Evolutionary conservation across 2,888 invertebrate species (phyloP), one percentile per base, ranked within the genome.

Genomic region (Matsumyia berberina): DNA sequence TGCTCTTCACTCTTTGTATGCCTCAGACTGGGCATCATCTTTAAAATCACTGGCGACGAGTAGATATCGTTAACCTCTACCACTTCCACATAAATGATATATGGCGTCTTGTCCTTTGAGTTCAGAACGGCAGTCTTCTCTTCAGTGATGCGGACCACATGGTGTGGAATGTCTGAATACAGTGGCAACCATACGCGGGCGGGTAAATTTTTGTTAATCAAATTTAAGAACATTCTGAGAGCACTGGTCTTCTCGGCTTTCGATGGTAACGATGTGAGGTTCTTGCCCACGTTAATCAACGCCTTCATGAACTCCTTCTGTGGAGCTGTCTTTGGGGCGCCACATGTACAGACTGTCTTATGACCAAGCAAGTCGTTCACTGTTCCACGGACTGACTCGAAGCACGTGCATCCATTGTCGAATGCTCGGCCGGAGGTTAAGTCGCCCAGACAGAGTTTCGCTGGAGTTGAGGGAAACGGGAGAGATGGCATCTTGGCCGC

Each of bases 121-220:
- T 99, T 99, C 87, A 99, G 95, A 69, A 99, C 99, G 64, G 99
- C 99, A 83, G 98, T 98, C 87, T 98, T 97, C 89, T 98, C 97
- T 79, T 98, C 98, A 49, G 99, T 99, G 92, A 99, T 98, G 92
- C 99, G 94, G 58, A 99, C 96, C 88, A 99, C 96, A 90, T 98
- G 96, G 93, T 99, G 99, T 62, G 97, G 95, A 88, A 93, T 93
- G 88, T 94, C 93, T 87, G 95, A 95, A 91, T 97, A 96, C 55
- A 99, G 93, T 11, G 99, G 99, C 88, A 99, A 93, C 99, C 99
- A 99, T 82, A 99, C 99, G 78, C 98, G 93, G 9, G 99, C 99
- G 11, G 99, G 99, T 82, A 99, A 94, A 93, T 99, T 99, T 87
- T 99, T 94, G 93, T 99, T 99, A 78, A 99, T 93, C 88, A 97